These are phyloP conservation scores for Colistium nudipinnis DNA, from an alignment of 2,113 vertebrate species.

Conservation along the genomic window DNA sequence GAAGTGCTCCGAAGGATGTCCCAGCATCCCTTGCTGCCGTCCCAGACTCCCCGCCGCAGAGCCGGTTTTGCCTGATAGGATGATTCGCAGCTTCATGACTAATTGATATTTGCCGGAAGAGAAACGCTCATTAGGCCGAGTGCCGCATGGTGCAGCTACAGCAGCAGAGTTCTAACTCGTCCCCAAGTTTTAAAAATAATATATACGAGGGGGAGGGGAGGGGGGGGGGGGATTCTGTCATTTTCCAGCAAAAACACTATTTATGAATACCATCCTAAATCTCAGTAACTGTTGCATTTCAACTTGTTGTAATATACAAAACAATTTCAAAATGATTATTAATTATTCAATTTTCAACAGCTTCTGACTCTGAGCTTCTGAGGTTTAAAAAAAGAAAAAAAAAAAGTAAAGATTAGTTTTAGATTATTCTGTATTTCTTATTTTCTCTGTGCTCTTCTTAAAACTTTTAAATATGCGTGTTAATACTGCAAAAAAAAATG, in stretches of 20 bases:
- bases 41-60: constrained; percentile 26
- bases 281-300: no score
- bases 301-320: not conserved
- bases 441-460: not conserved
- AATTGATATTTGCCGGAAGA: constrained; percentile 76
- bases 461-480: no score
- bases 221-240: no score
- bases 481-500: no score
- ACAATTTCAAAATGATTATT: no score
- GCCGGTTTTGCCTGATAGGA: constrained; percentile 61
- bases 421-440: not conserved
- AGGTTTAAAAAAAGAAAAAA: no score
- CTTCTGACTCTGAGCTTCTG: no score
- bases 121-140: constrained; percentile 70
- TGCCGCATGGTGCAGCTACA: constrained; percentile 58
- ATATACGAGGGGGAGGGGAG: no score
- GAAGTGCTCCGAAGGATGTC: constrained; percentile 19
- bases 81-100: constrained; percentile 79
- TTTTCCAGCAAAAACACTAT: no score
- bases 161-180: not conserved
- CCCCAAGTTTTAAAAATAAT: not conserved
- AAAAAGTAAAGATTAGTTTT: not conserved
- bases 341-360: no score
- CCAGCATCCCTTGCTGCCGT: not conserved
- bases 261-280: no score